Base-by-base conservation (phyloP, 1,140 invertebrate species). In the Drosophila triauraria region DNA sequence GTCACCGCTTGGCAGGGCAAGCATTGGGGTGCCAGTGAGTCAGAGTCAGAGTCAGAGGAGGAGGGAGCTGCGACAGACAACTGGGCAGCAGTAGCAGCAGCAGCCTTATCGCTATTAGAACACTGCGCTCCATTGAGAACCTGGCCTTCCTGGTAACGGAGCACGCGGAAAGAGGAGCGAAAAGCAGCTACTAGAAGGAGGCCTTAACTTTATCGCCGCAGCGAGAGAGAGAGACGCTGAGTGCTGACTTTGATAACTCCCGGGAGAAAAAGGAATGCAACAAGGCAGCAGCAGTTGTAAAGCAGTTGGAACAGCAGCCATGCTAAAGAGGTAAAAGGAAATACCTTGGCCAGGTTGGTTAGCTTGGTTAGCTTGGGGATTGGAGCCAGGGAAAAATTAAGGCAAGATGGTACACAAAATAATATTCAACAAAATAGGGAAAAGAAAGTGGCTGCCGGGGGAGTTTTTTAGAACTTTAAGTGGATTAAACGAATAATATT, bases 181-280 rank as follows among this genome's bases (percentile, higher is more conserved):
- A 1, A 43, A 61, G 50, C 1, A 35, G 43, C 27, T 12, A 17
- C 30, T 12, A 30, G 32, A 35, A 40, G 54, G n/a, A 50, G 42
- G 53, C 59, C 60, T 75, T 75, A 59, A 69, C 56, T 69, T 82
- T 78, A 75, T 82, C 79, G 40, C 40, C 20, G 20, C 20, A 20
- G 20, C 20, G 20, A 20, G 20, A 20, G 27, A 30, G 27, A 30
- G 27, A 30, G 6, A 30, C 10, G 9, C 17, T 27, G 25, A 32
- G 30, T 40, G 40, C 42, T 42, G 63, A 69, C 57, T 75, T 65
- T 81, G 82, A 85, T 85, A 81, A 85, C 65, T 59, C 54, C 43
- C 17, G 78, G 46, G 20, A 10, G 12, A 20, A 12, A 12, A 27
- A 44, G 60, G 61, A 78, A 78, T 68, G 65, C 65, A 53, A 65